A percentile compares a stretch with the other conserved stretches of the same genome.
These are phyloP conservation scores for Cenopis cana DNA, from an alignment of 2,888 invertebrate species.

Conservation along the genomic window DNA sequence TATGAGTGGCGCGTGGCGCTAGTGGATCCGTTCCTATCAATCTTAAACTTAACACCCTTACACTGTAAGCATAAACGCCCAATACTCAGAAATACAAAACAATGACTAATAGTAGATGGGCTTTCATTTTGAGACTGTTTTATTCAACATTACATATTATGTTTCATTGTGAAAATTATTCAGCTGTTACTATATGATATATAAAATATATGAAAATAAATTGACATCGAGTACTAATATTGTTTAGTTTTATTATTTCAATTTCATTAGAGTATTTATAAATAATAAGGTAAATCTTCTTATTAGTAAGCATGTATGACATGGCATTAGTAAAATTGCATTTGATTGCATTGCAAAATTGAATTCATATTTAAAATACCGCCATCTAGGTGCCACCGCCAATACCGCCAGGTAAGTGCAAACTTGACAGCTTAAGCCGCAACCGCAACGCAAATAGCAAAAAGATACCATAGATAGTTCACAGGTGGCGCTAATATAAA, in stretches of 20 bases:
- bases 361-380: background rate
- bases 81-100: too few relatives aligned
- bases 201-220: background rate
- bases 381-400: slow-evolving; percentile 20
- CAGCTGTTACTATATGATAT: slow-evolving; percentile 14
- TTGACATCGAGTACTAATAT: background rate
- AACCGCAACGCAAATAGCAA: background rate
- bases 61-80: too few relatives aligned
- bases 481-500: slow-evolving; percentile 19
- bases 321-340: too few relatives aligned
- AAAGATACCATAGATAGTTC: background rate
- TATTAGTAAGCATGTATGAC: too few relatives aligned
- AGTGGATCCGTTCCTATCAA: too few relatives aligned
- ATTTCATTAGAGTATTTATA: background rate
- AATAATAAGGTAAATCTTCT: too few relatives aligned
- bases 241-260: background rate
- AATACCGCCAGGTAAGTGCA: background rate
- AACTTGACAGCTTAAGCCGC: background rate
- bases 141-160: background rate
- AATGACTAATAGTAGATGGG: too few relatives aligned
- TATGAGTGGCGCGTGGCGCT: too few relatives aligned
- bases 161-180: slow-evolving; percentile 17
- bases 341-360: too few relatives aligned
- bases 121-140: too few relatives aligned
- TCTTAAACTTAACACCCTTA: too few relatives aligned